Evolutionary conservation across 2,797 vertebrate species (phyloP).

Genomic region (Manis javanica): DNA sequence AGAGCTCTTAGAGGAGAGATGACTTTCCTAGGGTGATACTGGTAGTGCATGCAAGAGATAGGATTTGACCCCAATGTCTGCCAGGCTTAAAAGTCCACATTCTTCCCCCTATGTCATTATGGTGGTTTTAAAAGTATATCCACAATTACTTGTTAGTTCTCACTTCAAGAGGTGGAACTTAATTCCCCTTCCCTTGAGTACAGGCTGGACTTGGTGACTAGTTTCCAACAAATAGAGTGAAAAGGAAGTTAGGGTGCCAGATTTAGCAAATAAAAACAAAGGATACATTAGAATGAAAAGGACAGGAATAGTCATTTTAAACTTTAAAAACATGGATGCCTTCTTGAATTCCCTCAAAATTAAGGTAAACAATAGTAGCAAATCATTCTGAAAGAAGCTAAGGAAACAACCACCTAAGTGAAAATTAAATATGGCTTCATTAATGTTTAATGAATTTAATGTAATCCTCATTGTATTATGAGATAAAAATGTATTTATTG

Average conservation of each 20-base stretch:
- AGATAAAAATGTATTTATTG: conserved; percentile 63
- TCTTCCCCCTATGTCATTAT: not conserved
- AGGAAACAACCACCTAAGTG: conserved; percentile 47
- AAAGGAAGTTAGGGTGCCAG: not conserved
- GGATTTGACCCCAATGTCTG: not conserved
- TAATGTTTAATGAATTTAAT: conserved; percentile 57
- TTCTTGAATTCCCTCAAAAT: conserved; percentile 65
- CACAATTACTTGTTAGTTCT: not conserved
- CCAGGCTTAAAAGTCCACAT: not conserved
- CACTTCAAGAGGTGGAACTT: not conserved
- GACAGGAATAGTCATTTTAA: not conserved
- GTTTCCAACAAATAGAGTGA: not conserved
- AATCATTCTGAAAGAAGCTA: conserved; percentile 51
- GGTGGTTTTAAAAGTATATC: not conserved
- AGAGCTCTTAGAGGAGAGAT: not conserved
- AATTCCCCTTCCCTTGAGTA: not conserved
- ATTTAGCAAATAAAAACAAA: not conserved
- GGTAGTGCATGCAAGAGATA: not conserved
- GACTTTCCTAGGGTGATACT: not conserved
- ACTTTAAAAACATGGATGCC: not conserved
- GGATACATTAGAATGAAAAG: conserved; percentile 13
- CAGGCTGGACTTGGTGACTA: not conserved
- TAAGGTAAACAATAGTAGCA: conserved; percentile 43
- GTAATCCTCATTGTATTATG: conserved; percentile 57
- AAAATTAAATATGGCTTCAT: conserved; percentile 61